Conservation (phyloP, 1,140 invertebrate species). For the Acromyrmex charruanus region DNA sequence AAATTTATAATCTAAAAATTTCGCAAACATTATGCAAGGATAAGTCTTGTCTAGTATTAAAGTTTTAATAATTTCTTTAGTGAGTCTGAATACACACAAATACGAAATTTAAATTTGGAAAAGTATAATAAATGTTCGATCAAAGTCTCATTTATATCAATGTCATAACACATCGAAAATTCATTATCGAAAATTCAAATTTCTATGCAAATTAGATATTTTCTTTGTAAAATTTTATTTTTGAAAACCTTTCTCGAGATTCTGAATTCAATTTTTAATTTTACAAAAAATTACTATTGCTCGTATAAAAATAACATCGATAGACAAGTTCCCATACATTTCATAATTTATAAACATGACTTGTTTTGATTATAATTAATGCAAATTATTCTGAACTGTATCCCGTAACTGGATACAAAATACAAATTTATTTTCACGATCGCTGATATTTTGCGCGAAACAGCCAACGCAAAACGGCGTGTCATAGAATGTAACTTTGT, state of each 20-base stretch:
- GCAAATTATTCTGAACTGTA: not conserved
- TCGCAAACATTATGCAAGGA: not conserved
- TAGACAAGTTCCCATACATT: not conserved
- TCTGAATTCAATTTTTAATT: not conserved
- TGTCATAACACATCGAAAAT: not conserved
- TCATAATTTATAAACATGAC: not conserved
- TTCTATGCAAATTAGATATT: not conserved
- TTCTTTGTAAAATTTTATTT: not conserved
- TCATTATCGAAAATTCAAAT: not conserved
- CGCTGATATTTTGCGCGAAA: not conserved
- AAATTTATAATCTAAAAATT: slow-evolving; percentile 9
- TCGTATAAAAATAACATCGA: not conserved
- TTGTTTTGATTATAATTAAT: not conserved
- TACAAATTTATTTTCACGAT: slow-evolving; percentile 7
- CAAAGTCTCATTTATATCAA: not conserved
- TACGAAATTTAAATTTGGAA: not conserved
- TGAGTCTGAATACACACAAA: not conserved
- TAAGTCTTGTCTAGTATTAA: not conserved
- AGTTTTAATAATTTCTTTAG: not conserved
- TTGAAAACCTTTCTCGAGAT: not conserved
- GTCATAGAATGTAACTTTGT: slow-evolving; percentile 4
- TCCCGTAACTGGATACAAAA: not conserved
- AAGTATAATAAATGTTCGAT: not conserved
- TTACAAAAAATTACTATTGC: not conserved
- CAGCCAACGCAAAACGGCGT: not conserved